Conservation (phyloP, 2,113 vertebrate species). For the Tursiops truncatus region DNA sequence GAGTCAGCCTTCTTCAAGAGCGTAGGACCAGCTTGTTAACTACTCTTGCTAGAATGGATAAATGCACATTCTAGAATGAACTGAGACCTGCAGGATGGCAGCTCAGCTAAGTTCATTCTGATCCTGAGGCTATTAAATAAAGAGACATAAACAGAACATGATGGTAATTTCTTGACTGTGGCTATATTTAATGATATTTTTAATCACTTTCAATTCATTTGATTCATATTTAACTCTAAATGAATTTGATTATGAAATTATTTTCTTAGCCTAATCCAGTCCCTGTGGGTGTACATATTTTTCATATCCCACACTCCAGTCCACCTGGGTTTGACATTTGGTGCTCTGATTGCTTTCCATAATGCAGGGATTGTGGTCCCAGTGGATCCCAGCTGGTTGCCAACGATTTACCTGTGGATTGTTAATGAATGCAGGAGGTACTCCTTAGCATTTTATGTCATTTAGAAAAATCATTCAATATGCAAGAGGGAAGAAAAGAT, state of each 20-base stretch:
- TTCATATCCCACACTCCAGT: slow-evolving; percentile 38
- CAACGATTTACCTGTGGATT: slow-evolving; percentile 59
- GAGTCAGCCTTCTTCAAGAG: not conserved
- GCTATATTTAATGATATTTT: slow-evolving; percentile 61
- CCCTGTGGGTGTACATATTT: slow-evolving; percentile 43
- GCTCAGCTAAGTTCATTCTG: not conserved
- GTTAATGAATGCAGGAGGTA: slow-evolving; percentile 34
- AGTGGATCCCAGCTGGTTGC: not conserved
- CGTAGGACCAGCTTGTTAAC: not conserved
- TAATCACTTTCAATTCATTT: slow-evolving; percentile 64
- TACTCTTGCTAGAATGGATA: not conserved
- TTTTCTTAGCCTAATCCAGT: slow-evolving; percentile 69
- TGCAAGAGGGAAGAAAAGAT: not conserved
- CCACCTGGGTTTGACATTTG: slow-evolving; percentile 54
- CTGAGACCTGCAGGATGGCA: not conserved
- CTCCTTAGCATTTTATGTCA: slow-evolving; percentile 46
- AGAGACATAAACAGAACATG: not conserved
- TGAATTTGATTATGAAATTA: slow-evolving; percentile 73
- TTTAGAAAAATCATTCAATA: slow-evolving; percentile 1
- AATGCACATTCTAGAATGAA: not conserved
- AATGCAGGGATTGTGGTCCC: not conserved
- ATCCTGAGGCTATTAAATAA: slow-evolving; percentile 16
- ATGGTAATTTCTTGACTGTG: slow-evolving; percentile 39
- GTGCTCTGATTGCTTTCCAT: not conserved
- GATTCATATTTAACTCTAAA: slow-evolving; percentile 65